phyloP scores from a whole-genome alignment of 2,888 invertebrate genomes.

The Empis stercorea region DNA sequence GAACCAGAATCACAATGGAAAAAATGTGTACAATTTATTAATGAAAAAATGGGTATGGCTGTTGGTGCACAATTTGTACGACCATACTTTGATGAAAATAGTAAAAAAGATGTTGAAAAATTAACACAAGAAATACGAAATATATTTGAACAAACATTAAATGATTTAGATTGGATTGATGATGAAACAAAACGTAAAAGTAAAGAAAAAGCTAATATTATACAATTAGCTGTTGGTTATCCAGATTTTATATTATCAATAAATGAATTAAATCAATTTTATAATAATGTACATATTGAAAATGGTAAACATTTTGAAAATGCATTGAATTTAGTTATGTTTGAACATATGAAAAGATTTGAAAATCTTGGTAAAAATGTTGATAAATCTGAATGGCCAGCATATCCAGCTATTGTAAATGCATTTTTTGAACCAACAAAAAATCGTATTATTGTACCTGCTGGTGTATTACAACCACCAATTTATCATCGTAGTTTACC shows the following conservation, averaged over 20 bases:
- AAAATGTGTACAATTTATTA: conserved; percentile 76
- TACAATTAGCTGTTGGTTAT: conserved; percentile 86
- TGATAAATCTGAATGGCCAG: conserved; percentile 69
- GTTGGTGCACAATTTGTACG: conserved; percentile 47
- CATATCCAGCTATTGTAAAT: conserved; percentile 79
- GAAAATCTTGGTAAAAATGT: conserved; percentile 43
- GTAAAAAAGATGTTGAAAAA: conserved; percentile 48
- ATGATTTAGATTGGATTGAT: conserved; percentile 86
- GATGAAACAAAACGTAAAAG: conserved; percentile 67
- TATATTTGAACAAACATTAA: conserved; percentile 73
- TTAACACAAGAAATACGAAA: conserved; percentile 77
- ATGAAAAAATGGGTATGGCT: conserved; percentile 63
- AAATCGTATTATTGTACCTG: conserved; percentile 87
- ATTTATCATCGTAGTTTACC: conserved; percentile 79
- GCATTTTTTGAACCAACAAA: conserved; percentile 82
- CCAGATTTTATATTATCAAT: conserved; percentile 78
- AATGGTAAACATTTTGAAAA: conserved; percentile 67
- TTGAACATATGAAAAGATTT: conserved; percentile 59
- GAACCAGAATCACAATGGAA: conserved; percentile 76
- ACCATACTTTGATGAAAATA: conserved; percentile 38
- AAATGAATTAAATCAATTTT: conserved; percentile 66
- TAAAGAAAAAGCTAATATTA: conserved; percentile 75
- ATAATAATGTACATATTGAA: conserved; percentile 53
- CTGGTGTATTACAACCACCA: conserved; percentile 80
- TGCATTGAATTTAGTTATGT: conserved; percentile 54